A percentile compares a stretch with the other conserved stretches of the same genome.
Conservation (phyloP, 2,888 invertebrate species). For the Bedellia somnulentella region DNA sequence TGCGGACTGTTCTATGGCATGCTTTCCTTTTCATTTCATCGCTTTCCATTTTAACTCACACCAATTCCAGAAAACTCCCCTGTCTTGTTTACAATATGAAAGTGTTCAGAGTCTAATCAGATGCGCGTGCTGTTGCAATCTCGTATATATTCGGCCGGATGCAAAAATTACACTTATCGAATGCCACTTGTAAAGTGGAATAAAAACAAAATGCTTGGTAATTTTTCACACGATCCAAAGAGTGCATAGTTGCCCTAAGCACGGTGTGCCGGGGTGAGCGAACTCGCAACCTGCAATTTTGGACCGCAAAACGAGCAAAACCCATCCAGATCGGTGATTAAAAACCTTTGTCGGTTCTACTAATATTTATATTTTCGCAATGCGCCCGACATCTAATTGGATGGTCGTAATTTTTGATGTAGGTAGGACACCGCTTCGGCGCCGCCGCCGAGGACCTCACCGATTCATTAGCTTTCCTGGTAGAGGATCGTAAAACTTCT, state of each 20-base stretch:
- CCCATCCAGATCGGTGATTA: conserved; percentile 55
- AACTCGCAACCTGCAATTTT: conserved; percentile 57
- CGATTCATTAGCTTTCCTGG: conserved; percentile 49
- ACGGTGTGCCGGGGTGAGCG: conserved; percentile 49
- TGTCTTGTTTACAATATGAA: no score
- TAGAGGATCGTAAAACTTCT: conserved; percentile 43
- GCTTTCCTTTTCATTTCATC: no score
- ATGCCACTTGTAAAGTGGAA: conserved; percentile 46
- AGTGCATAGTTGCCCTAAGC: conserved; percentile 56
- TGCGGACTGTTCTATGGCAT: no score
- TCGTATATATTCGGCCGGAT: conserved; percentile 35
- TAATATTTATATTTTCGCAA: conserved; percentile 62
- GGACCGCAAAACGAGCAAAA: conserved; percentile 60
- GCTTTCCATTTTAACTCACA: no score
- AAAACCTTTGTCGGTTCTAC: conserved; percentile 63
- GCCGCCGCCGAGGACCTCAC: conserved; percentile 32
- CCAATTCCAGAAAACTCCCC: no score
- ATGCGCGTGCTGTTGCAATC: background rate
- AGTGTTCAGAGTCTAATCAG: background rate
- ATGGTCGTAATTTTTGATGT: conserved; percentile 38
- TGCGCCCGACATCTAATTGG: conserved; percentile 59
- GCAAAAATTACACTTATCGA: conserved; percentile 47
- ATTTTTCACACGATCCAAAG: conserved; percentile 56
- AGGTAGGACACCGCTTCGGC: conserved; percentile 27
- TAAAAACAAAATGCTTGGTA: conserved; percentile 47